A percentile compares a stretch with the other conserved stretches of the same genome.
phyloP scores from a whole-genome alignment of 1,140 invertebrate species.

The Papilio machaon region DNA sequence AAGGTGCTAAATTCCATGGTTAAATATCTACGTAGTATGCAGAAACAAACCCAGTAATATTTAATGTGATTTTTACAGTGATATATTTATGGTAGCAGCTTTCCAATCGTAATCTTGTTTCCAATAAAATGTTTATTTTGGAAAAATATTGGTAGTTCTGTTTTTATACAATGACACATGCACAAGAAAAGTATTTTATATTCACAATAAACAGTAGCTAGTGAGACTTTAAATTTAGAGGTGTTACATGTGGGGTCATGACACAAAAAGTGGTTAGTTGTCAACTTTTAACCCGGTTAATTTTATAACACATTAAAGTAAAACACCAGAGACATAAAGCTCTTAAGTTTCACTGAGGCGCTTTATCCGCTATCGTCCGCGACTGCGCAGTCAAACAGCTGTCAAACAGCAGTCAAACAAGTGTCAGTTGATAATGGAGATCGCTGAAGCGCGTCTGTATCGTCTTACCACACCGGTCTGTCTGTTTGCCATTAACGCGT shows the following conservation, averaged over 20 bases:
- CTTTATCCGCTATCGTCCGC: neutral
- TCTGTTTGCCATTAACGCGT: slow-evolving; percentile 26
- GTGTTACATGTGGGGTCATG: neutral
- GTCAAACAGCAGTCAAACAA: slow-evolving; percentile 27
- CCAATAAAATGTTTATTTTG: too few relatives aligned
- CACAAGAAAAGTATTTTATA: too few relatives aligned
- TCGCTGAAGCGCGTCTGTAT: neutral
- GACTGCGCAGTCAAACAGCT: slow-evolving; percentile 17
- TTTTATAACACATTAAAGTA: neutral
- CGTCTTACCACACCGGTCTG: neutral
- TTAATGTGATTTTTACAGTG: neutral
- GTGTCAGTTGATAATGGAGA: slow-evolving; percentile 26
- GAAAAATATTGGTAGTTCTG: too few relatives aligned
- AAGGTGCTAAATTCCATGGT: neutral
- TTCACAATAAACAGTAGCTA: too few relatives aligned
- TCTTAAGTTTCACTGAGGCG: neutral
- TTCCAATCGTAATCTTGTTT: neutral
- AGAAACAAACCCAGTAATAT: neutral
- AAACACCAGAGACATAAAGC: neutral
- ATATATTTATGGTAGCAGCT: neutral
- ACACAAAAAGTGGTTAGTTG: neutral
- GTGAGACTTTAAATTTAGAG: too few relatives aligned
- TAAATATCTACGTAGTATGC: neutral
- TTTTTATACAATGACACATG: too few relatives aligned
- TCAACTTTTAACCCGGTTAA: neutral